Evolutionary conservation across 2,113 vertebrate genomes (phyloP), one percentile per base, ranked within the genome.

Genomic region (Regulus satrapa): DNA sequence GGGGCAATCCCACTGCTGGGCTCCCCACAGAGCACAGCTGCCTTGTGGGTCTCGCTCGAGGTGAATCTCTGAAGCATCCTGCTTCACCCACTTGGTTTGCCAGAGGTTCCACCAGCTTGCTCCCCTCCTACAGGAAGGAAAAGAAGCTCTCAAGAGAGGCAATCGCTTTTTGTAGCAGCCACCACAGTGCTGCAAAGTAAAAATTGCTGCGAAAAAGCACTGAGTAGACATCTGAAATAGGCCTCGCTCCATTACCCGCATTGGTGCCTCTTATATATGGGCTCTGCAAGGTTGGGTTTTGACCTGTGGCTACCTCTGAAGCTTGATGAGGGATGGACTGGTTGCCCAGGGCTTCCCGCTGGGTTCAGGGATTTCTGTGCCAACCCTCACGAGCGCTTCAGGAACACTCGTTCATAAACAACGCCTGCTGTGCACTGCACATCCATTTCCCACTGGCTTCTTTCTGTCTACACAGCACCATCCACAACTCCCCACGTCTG

Each of bases 41-140:
- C 0, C 0, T 24, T 3, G 1, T 19, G 58, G 23, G 32, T 80
- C 79, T 58, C 6, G 1, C 62, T 56, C 0, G 0, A 58, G 59
- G 29, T 16, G 23, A 68, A 24, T 36, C 69, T 55, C 78, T 9
- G 45, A 16, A 88, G 75, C 78, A 83, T n/a, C 54, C 54, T 48
- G 71, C 81, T 82, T 61, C 3, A 3, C 41, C 41, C 49, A 9
- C 40, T n/a, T 21, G 43, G 23, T 6, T 72, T 45, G 31, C 32
- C 48, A 79, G 66, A 90, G 66, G 58, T 83, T 79, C 45, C 40
- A 90, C 66, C 85, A 69, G 82, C 62, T 82, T 88, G 31, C 26
- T 95, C 48, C 48, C 16, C 11, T 93, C 48, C 56, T 21, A 9
- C 8, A 38, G 41, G 29, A 89, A 89, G 26, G 38, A 14, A 14